A percentile compares a stretch with the other conserved stretches of the same genome.
These are phyloP conservation scores for Andrena minutula DNA, from an alignment of 2,888 invertebrate genomes.

Conservation along the genomic window DNA sequence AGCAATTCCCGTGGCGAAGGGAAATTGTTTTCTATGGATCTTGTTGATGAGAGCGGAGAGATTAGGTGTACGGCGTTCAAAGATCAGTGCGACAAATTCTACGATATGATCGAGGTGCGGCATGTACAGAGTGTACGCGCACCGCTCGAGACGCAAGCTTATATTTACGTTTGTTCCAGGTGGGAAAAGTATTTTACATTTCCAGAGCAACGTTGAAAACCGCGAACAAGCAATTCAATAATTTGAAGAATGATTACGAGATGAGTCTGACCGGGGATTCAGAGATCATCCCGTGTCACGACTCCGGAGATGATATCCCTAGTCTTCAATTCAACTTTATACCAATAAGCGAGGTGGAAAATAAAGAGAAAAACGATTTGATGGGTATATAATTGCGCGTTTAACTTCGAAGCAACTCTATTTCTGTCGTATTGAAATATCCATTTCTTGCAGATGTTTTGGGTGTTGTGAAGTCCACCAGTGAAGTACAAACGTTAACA, in stretches of 20 bases:
- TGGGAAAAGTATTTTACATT: conserved; percentile 94
- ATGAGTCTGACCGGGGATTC: conserved; percentile 94
- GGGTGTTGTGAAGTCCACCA: conserved; percentile 92
- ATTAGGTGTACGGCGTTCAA: conserved; percentile 96
- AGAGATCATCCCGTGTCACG: conserved; percentile 85
- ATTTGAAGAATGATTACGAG: conserved; percentile 97
- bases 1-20: conserved; percentile 97
- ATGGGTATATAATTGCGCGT: conserved; percentile 88
- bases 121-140: background rate
- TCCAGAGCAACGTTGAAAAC: conserved; percentile 94
- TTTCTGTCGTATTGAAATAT: background rate
- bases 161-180: conserved; percentile 84
- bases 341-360: conserved; percentile 89
- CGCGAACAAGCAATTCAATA: conserved; percentile 95
- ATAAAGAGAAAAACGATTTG: conserved; percentile 88
- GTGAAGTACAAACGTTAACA: conserved; percentile 90
- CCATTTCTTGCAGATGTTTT: conserved; percentile 90
- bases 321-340: conserved; percentile 86
- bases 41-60: conserved; percentile 97
- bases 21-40: conserved; percentile 95
- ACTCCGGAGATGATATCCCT: conserved; percentile 88
- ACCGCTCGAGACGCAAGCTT: conserved; percentile 8
- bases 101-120: conserved; percentile 93
- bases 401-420: background rate
- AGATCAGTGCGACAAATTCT: conserved; percentile 95